Conservation (phyloP, 2,113 vertebrate genomes). For the Cranoglanis bouderius region DNA sequence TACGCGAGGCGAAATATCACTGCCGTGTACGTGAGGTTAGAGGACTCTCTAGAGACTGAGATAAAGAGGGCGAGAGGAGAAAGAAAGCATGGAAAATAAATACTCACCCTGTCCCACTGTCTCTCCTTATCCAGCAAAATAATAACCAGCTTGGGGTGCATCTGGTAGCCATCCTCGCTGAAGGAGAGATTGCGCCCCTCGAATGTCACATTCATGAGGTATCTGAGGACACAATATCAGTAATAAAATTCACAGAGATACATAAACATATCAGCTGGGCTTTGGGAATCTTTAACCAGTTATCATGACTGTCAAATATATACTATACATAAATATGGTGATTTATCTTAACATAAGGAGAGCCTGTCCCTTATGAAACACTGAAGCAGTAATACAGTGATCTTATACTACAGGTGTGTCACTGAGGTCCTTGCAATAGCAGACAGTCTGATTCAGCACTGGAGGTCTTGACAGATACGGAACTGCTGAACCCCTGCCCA, state of each 20-base stretch:
- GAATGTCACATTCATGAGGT: slow-evolving; percentile 98
- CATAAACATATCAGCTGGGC: neutral
- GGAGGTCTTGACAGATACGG: slow-evolving; percentile 26
- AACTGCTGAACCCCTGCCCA: slow-evolving; percentile 34
- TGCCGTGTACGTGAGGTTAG: neutral
- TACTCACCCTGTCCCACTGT: slow-evolving; percentile 85
- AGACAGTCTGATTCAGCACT: slow-evolving; percentile 24
- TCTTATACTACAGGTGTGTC: neutral
- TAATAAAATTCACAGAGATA: neutral
- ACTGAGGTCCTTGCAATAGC: slow-evolving; percentile 5
- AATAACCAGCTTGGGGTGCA: slow-evolving; percentile 98
- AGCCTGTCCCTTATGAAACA: neutral
- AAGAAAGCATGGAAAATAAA: slow-evolving; percentile 36
- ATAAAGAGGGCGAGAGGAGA: slow-evolving; percentile 2
- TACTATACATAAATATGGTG: neutral
- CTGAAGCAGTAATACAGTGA: neutral
- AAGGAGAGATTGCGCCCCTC: slow-evolving; percentile 98
- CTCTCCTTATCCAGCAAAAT: slow-evolving; percentile 95
- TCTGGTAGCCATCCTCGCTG: slow-evolving; percentile 97
- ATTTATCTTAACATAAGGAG: too few relatives aligned
- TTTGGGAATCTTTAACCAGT: neutral
- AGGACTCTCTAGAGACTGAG: neutral
- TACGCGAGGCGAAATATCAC: neutral
- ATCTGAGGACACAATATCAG: slow-evolving; percentile 74
- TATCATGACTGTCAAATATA: neutral